Conservation (phyloP, 1,140 invertebrate species). For the Papilio polytes region DNA sequence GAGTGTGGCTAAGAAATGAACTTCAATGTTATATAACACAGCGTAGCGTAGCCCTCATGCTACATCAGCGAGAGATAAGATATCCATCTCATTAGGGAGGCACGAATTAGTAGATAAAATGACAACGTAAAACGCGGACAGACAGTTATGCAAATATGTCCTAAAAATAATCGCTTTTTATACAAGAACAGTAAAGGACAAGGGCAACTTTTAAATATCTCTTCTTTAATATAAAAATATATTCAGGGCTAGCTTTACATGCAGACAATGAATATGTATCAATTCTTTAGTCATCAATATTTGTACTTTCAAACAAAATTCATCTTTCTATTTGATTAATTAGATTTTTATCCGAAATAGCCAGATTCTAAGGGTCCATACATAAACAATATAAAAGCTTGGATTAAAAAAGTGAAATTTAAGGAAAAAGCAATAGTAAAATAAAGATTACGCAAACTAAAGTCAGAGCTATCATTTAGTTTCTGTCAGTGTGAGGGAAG, state of each 20-base stretch:
- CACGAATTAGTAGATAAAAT: background rate
- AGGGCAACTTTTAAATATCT: background rate
- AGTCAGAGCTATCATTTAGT: constrained; percentile 4
- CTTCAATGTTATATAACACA: background rate
- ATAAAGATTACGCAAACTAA: background rate
- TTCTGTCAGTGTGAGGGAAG: background rate
- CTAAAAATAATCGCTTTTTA: background rate
- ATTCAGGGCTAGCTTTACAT: no score
- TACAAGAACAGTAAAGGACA: background rate
- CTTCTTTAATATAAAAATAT: no score
- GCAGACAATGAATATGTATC: no score
- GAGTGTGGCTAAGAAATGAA: background rate
- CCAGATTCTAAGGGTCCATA: background rate
- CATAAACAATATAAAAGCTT: background rate
- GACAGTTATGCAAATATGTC: background rate
- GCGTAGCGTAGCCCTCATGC: background rate
- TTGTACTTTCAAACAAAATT: no score
- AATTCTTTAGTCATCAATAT: no score
- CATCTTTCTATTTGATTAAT: no score
- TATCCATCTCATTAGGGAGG: background rate
- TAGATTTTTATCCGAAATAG: no score
- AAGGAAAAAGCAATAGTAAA: background rate
- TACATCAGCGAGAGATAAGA: background rate
- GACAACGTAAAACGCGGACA: background rate
- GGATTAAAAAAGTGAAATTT: background rate